phyloP scores from a whole-genome alignment of 2,797 vertebrate genomes.

The Coregonus ussuriensis region DNA sequence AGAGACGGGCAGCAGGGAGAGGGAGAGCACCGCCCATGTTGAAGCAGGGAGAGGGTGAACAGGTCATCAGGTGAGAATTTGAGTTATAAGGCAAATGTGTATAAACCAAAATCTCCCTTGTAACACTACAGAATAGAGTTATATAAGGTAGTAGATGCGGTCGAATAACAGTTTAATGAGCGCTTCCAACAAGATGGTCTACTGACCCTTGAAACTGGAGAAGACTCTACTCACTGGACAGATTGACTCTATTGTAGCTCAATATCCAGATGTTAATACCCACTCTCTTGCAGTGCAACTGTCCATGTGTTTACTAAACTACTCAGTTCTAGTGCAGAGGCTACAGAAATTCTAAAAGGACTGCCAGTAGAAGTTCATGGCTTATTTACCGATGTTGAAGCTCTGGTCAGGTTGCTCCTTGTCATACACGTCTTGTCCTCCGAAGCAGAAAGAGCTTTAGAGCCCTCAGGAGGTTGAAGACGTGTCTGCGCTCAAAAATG shows the following conservation, averaged over 20 bases:
- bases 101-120: constrained; percentile 14
- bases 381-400: constrained; percentile 23
- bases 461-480: too few species aligned
- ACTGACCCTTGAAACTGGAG: constrained; percentile 13
- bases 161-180: constrained; percentile 20
- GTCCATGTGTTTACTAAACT: too few species aligned
- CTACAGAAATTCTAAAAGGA: constrained; percentile 11
- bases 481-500: too few species aligned
- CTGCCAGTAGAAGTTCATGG: constrained; percentile 20
- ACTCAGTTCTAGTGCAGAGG: too few species aligned
- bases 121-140: constrained; percentile 27
- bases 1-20: too few species aligned
- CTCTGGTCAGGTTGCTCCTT: constrained; percentile 3
- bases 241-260: constrained; percentile 7
- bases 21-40: too few species aligned
- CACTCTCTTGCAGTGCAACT: constrained; percentile 9
- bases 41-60: too few species aligned
- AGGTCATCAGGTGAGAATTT: too few species aligned
- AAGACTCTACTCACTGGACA: constrained; percentile 14
- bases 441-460: too few species aligned
- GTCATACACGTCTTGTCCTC: too few species aligned
- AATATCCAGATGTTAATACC: constrained; percentile 15
- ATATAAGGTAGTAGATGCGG: neutral
- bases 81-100: neutral
- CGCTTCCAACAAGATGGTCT: constrained; percentile 8